Evolutionary conservation across 2,797 vertebrate genomes (phyloP).

Genomic region (Threskiornis aethiopicus): DNA sequence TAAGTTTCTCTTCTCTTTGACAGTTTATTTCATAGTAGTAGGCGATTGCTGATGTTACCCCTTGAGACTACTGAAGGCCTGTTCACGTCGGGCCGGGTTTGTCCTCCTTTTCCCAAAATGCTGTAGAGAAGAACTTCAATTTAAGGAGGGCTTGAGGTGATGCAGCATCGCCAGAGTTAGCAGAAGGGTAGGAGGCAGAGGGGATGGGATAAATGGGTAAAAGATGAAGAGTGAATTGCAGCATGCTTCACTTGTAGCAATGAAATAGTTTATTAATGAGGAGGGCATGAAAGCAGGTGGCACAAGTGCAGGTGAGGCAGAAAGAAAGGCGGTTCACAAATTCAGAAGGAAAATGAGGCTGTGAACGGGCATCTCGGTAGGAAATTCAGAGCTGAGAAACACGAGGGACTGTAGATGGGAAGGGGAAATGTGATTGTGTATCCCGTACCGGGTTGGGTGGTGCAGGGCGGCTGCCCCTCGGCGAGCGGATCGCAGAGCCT

Average conservation of each 20-base stretch:
- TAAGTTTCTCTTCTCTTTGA: background rate
- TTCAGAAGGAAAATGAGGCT: background rate
- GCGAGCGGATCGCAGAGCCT: fast-evolving
- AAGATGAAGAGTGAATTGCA: background rate
- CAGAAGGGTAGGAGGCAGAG: background rate
- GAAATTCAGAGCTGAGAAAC: background rate
- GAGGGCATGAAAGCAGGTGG: background rate
- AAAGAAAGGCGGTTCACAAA: background rate
- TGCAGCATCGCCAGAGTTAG: background rate
- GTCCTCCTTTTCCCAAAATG: background rate
- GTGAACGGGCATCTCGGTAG: background rate
- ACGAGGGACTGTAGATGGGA: background rate
- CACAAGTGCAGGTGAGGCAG: background rate
- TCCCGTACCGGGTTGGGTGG: background rate
- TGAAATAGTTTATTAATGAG: background rate
- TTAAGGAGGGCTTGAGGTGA: background rate
- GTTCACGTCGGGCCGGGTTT: fast-evolving
- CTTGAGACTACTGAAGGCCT: background rate
- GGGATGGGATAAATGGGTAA: background rate
- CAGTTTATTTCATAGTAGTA: background rate
- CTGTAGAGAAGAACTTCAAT: background rate
- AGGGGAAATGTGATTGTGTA: background rate
- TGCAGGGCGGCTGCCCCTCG: background rate
- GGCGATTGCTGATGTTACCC: fast-evolving
- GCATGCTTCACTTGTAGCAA: background rate